Evolutionary conservation across 1,140 invertebrate species (phyloP), one percentile per base, ranked within the genome.

Genomic region (Heliothis subflexa): DNA sequence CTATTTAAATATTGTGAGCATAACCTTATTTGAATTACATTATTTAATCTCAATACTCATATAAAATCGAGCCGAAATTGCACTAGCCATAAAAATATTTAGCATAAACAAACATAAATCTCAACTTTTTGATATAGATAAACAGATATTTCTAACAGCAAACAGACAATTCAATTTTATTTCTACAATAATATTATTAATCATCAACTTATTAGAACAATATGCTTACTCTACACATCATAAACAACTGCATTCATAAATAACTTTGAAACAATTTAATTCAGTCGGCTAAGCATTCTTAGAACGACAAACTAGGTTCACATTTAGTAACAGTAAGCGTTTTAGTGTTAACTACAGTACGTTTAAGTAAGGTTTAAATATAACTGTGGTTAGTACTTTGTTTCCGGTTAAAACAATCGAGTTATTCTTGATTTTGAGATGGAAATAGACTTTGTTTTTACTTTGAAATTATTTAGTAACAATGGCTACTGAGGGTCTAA

Each of bases 241-340:
- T 21, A 11, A 57, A 57, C 3, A 4, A 11, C 12, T 57, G 18
- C 18, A 21, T 9, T 3, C n/a, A 49, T 2, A 25, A 66, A 45
- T 45, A 66, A 66, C 21, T 55, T 47, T 9, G 40, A 28, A 16
- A 18, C 28, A 55, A 55, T 7, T 33, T 25, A 18, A 12, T 47
- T 4, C 45, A 68, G 73, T 72, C 40, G 64, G 14, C 50, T 71
- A 40, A 33, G 68, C 52, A 71, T 71, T 55, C 68, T 71, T 13
- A 18, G 68, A 54, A 71, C 13, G 14, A 10, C 55, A 14, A 55
- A 55, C 18, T 71, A 71, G 68, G 50, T 71, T 25, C 28, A 16
- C 3, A n/a, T 55, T 33, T 54, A 71, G 68, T 71, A 16, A 13
- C 47, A 40, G 50, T 55, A 71, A 71, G 68, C 68, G 18, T n/a